Evolutionary conservation across 23 tunicate genomes (phyloP).

Genomic region (Diplosoma virens): DNA sequence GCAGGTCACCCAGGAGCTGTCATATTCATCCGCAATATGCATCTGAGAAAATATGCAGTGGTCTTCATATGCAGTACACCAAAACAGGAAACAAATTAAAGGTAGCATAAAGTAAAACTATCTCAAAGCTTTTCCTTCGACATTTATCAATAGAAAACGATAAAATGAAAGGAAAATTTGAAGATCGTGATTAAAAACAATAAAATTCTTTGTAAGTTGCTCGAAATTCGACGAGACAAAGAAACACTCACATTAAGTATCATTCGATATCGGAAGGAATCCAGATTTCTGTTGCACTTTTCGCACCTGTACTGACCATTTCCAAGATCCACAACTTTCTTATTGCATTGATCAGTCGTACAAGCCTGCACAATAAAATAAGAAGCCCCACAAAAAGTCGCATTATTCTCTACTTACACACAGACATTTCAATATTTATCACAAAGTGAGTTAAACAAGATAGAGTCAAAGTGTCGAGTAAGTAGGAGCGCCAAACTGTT

Average conservation of each 20-base stretch:
- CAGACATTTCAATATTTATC: too few species aligned
- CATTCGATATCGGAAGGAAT: constrained; percentile 75
- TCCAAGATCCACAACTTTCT: constrained; percentile 72
- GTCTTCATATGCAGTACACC: too few species aligned
- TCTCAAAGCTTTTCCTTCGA: too few species aligned
- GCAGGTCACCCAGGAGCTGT: constrained; percentile 89
- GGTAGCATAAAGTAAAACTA: too few species aligned
- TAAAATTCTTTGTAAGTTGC: neutral
- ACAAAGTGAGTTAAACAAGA: too few species aligned
- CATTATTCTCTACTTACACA: too few species aligned
- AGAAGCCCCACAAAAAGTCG: too few species aligned
- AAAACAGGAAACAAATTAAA: too few species aligned
- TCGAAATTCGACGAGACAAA: neutral
- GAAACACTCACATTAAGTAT: constrained; percentile 59
- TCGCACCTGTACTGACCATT: constrained; percentile 85
- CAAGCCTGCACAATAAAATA: constrained; percentile 81
- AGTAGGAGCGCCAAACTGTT: too few species aligned
- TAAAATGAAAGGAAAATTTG: neutral
- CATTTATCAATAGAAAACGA: neutral
- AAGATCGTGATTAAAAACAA: neutral
- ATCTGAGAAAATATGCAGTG: too few species aligned
- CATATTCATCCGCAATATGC: constrained; percentile 86
- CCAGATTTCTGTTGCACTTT: constrained; percentile 60
- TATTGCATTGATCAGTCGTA: constrained; percentile 79
- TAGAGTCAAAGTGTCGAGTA: too few species aligned